Evolutionary conservation across 2,113 vertebrate genomes (phyloP), one percentile per base, ranked within the genome.

Genomic region (Bufo bufo): DNA sequence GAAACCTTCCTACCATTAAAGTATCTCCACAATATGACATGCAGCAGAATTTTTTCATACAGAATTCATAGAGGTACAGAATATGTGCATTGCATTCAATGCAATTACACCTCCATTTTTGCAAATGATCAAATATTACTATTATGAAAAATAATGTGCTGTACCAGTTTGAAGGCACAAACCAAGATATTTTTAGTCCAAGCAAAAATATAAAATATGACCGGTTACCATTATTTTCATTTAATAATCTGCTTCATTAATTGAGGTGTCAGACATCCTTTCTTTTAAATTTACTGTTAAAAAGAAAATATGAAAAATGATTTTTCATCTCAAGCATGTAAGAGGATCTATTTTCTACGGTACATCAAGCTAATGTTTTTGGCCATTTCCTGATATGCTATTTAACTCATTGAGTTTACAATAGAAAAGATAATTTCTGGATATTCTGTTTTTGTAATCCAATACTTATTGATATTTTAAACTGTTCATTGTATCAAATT

Each of bases 391-490:
- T 83, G 3, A 56, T 54, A n/a, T 82, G 47, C 63, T 54, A 23
- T 84, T 33, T 69, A 71, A 16, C 63, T 33, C 69, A 71, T 69
- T 69, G 49, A 84, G 49, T 84, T 69, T 69, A 23, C 49, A 80
- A 17, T 69, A 12, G 54, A 14, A 50, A 80, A 45, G 33, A 52
- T 87, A 6, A 80, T 71, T 80, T 87, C 63, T 66, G 23, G 63
- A 71, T 87, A 71, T 80, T 77, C 14, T 61, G 20, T 49, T 61
- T 85, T 50, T 80, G 63, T 71, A 71, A 87, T 81, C 50, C 23
- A 78, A 80, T 87, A 80, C 33, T 71, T 87, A 87, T 80, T 78
- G 77, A 86, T 69, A 69, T 66, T 77, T 66, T 69, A 11, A 58
- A 52, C 72, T 63, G 43, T 74, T 77, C 77, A 63, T 45, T 78